phyloP scores from a whole-genome alignment of 2,797 vertebrate genomes.

The Enteromius paludinosus region DNA sequence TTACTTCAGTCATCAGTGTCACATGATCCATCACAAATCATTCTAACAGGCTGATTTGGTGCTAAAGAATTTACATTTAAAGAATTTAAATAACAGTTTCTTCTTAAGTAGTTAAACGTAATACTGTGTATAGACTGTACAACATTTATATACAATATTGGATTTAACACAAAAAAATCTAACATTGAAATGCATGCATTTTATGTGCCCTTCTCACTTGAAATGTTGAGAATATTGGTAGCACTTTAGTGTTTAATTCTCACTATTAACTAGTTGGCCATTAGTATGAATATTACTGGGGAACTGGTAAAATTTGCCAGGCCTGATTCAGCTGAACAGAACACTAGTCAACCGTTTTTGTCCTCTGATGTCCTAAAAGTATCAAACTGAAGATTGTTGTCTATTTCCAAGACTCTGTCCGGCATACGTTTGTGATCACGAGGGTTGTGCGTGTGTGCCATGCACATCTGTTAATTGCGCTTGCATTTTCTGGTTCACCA shows the following conservation, averaged over 20 bases:
- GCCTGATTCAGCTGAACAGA: neutral
- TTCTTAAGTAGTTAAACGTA: too few species aligned
- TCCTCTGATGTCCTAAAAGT: neutral
- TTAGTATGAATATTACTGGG: too few species aligned
- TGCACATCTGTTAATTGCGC: constrained; percentile 41
- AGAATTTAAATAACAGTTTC: too few species aligned
- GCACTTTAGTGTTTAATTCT: too few species aligned
- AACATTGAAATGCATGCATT: too few species aligned
- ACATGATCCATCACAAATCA: neutral
- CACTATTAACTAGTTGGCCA: too few species aligned
- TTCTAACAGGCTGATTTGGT: neutral
- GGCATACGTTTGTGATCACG: neutral
- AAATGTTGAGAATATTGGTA: too few species aligned
- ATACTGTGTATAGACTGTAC: too few species aligned
- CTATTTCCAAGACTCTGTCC: neutral
- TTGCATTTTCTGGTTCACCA: constrained; percentile 45
- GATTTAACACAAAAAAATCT: too few species aligned
- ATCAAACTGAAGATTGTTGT: neutral
- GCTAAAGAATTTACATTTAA: neutral
- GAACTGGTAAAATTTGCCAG: neutral
- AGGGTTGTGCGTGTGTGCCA: neutral
- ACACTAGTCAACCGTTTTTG: neutral
- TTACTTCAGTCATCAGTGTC: neutral
- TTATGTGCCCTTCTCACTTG: too few species aligned
- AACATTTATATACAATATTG: too few species aligned